Evolutionary conservation across 2,113 vertebrate species (phyloP), one percentile per base, ranked within the genome.

Genomic region (Dasyprocta punctata): DNA sequence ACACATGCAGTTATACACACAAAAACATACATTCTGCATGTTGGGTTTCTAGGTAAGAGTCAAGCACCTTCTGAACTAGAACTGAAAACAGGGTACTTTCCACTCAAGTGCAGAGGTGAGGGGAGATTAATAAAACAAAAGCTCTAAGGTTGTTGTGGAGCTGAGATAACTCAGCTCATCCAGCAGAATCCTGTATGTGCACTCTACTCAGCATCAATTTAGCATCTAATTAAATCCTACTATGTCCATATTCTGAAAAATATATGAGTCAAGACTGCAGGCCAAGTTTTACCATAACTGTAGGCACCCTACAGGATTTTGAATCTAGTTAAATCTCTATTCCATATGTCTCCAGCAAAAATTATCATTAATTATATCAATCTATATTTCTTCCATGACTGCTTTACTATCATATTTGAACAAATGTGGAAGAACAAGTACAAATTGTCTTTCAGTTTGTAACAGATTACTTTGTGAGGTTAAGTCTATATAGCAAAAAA

Each of bases 371-470:
- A 44, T 36, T 69, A 1, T 30, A 61, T 75, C 63, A 80, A 41
- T 47, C 75, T 88, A 3, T 88, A 60, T 63, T 38, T 88, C 44
- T 44, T 87, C 44, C 28, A 63, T 38, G 41, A 12, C 9, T 54
- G 41, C 85, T 89, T 49, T 63, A 24, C 20, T 6, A 69, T 20
- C 49, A 0, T 4, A 92, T 33, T 88, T 96, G 82, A 92, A 73
- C 63, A 92, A 86, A 49, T 44, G 95, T 1, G 0, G 60, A 95
- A 90, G 0, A 81, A n/a, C 26, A 26, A 54, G 0, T 3, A 19
- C 6, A 90, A 97, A 96, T 77, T 14, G 47, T 1, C 83, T 93
- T 63, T 94, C 38, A 61, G 17, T 82, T 60, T 71, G 44, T 88
- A 81, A 88, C 56, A 56, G 54, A 56, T 56, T 56, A 56, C 63